Base-by-base conservation (phyloP, 2,888 invertebrate species). In the Drosophila dives region DNA sequence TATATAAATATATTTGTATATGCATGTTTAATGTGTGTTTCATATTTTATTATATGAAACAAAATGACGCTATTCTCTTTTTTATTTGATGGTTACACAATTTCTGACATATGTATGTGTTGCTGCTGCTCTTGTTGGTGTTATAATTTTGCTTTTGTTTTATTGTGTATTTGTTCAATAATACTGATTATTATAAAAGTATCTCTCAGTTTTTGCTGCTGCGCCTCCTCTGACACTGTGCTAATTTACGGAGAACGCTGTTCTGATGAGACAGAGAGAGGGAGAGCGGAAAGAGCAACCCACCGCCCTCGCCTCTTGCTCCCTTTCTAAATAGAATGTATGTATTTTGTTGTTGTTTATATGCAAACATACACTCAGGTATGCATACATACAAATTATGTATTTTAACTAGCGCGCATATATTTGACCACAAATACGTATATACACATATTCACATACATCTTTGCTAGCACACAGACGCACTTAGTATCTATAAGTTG, bases 401-500 rank as follows among this genome's bases (percentile, higher is more conserved):
- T 65, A 61, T 40, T 73, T 67, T 54, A 67, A 64, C 72, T 77
- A 81, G 72, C 77, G 77, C 81, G 67, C 78, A 81, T 81, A 81
- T 81, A 77, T 77, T 77, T 80, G 59, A 74, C 75, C 76, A 77
- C 55, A 63, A 36, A 55, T 54, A 49, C 45, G 51, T 64, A 60
- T 51, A 34, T 60, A 59, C 63, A 56, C 67, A 56, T 64, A 60
- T 29, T 6, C 29, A 29, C 29, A 64, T 71, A 71, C 38, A 62
- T 75, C 60, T 79, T 72, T 63, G 64, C 69, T 71, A 58, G 65
- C 56, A 75, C 40, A 58, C 58, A 48, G 49, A 56, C 77, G 33
- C 75, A 72, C 66, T 83, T 88, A 77, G 85, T 88, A 85, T 85
- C 89, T 89, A 85, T 80, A 86, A 72, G 83, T 63, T 56, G 12